Conservation (phyloP, 2,113 vertebrate genomes). For the Upupa epops region DNA sequence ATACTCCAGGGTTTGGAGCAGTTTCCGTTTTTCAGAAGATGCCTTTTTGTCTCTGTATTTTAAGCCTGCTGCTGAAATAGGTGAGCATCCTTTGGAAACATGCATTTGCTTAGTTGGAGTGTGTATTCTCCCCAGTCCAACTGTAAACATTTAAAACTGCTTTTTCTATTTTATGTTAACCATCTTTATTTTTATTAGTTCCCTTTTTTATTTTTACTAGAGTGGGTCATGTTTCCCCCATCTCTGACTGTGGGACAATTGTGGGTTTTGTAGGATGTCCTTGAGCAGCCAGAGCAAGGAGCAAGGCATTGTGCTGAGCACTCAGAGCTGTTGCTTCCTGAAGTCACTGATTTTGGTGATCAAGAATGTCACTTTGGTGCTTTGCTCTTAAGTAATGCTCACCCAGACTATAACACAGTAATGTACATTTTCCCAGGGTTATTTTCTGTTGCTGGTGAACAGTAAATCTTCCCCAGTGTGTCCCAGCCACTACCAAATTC, state of each 20-base stretch:
- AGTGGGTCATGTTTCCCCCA: not conserved
- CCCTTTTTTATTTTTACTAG: not conserved
- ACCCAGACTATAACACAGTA: not conserved
- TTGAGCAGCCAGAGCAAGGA: not conserved
- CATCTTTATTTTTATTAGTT: not conserved
- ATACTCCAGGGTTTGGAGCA: not conserved
- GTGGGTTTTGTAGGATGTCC: not conserved
- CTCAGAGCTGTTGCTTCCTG: rapidly evolving
- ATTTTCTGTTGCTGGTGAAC: not conserved
- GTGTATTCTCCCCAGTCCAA: not conserved
- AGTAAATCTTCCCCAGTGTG: not conserved
- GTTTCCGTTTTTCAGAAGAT: not conserved
- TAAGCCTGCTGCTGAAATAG: not conserved
- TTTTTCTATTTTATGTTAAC: not conserved
- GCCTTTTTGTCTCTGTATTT: not conserved
- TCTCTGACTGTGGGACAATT: rapidly evolving
- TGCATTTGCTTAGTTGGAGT: rapidly evolving
- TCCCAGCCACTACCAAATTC: not conserved
- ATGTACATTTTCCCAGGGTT: not conserved
- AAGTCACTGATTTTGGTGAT: not conserved
- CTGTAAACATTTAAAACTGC: not conserved
- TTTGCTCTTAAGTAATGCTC: not conserved
- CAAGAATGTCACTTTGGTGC: not conserved
- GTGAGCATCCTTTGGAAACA: not conserved
- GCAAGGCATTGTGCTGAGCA: not conserved